Conservation (phyloP, 1,140 invertebrate genomes). For the Chelonus insularis region DNA sequence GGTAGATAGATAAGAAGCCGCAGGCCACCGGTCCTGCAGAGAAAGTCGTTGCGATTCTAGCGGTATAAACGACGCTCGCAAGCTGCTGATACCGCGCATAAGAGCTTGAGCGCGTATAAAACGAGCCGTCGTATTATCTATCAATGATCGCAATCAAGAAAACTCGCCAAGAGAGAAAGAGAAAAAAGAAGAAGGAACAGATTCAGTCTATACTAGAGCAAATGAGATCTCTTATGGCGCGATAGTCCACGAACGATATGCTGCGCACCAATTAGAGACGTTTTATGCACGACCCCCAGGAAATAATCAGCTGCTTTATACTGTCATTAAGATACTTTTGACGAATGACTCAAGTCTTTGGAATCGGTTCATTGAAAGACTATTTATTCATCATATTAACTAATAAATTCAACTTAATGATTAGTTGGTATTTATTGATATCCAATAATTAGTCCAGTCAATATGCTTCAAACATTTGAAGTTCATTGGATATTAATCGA, state of each 20-base stretch:
- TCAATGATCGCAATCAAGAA: constrained; percentile 40
- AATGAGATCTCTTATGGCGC: not conserved
- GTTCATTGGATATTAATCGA: too few species aligned
- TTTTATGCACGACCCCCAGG: constrained; percentile 9
- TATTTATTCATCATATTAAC: too few species aligned
- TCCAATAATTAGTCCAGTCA: too few species aligned
- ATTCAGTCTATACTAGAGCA: not conserved
- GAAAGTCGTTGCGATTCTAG: constrained; percentile 37
- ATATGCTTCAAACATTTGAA: too few species aligned
- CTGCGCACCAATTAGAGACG: constrained; percentile 19
- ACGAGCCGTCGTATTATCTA: constrained; percentile 38
- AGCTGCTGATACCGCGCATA: constrained; percentile 31
- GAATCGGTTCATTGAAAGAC: not conserved
- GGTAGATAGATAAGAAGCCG: constrained; percentile 37
- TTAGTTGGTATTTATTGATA: too few species aligned
- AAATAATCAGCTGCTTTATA: not conserved
- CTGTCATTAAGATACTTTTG: not conserved
- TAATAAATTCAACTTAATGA: too few species aligned
- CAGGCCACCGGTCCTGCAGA: constrained; percentile 25
- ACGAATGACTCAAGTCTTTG: not conserved
- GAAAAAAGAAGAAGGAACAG: not conserved
- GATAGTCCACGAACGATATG: constrained; percentile 18
- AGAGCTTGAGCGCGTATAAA: constrained; percentile 7
- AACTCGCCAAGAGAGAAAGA: constrained; percentile 14
- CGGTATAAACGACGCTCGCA: not conserved